Conservation (phyloP, 23 tunicate species). For the Botrylloides violaceus region DNA sequence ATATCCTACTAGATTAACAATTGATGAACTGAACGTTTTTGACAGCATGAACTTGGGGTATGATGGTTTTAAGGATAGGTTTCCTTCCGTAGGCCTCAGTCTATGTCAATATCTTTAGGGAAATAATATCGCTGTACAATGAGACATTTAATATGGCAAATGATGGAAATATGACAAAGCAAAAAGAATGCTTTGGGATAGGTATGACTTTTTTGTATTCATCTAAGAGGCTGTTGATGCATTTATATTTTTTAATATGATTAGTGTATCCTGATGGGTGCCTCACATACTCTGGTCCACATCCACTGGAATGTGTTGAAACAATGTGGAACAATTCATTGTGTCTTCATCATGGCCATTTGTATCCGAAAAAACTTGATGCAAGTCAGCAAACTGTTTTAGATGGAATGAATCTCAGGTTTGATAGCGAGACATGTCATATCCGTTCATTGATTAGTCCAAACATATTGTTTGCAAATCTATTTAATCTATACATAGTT, state of each 20-base stretch:
- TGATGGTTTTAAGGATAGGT: too few species aligned
- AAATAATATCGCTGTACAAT: background rate
- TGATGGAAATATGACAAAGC: background rate
- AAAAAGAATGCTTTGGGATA: slow-evolving; percentile 13
- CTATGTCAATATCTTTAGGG: background rate
- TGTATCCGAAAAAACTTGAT: slow-evolving; percentile 3
- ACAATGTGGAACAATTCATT: slow-evolving; percentile 17
- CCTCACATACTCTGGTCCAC: slow-evolving; percentile 21
- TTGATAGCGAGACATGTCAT: too few species aligned
- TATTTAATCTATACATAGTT: background rate
- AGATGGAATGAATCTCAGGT: slow-evolving; percentile 17
- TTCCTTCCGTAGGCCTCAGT: background rate
- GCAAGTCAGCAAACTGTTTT: background rate
- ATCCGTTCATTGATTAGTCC: background rate
- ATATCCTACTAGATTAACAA: background rate
- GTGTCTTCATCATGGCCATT: background rate
- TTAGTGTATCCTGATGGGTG: slow-evolving; percentile 24
- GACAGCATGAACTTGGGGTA: slow-evolving; percentile 2
- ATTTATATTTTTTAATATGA: background rate
- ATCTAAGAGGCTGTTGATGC: background rate
- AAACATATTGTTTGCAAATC: background rate
- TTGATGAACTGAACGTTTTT: background rate
- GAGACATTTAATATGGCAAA: background rate
- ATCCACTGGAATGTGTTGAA: slow-evolving; percentile 18
- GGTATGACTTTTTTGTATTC: background rate